phyloP scores from a whole-genome alignment of 2,113 vertebrate species.

The Gambusia holbrooki region DNA sequence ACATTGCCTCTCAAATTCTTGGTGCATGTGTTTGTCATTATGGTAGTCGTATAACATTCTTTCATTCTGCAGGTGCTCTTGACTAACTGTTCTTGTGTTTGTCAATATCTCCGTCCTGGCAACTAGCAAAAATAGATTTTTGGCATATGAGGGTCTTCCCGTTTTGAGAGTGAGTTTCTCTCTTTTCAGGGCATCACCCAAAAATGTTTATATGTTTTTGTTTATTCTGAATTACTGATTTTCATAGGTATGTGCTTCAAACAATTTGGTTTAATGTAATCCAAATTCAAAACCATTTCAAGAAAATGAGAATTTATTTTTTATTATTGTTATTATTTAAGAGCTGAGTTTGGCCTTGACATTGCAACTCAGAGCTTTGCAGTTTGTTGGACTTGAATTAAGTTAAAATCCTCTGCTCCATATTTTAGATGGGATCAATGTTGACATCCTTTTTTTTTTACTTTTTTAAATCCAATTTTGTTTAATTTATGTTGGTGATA shows the following conservation, averaged over 20 bases:
- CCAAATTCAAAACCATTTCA: conserved; percentile 22
- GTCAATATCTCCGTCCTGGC: neutral
- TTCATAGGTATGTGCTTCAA: neutral
- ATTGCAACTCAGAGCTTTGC: conserved; percentile 21
- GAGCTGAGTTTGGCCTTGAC: conserved; percentile 37
- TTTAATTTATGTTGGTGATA: conserved; percentile 5
- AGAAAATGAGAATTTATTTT: conserved; percentile 14
- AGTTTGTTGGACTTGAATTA: conserved; percentile 56
- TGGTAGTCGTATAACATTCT: neutral
- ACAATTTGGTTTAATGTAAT: conserved; percentile 20
- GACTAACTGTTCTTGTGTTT: neutral
- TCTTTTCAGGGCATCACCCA: neutral
- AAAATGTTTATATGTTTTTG: neutral
- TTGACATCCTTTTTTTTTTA: neutral
- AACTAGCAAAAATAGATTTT: neutral
- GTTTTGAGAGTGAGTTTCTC: neutral
- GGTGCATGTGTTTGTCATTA: neutral
- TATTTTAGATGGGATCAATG: conserved; percentile 38
- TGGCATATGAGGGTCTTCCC: neutral
- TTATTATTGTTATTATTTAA: conserved; percentile 29
- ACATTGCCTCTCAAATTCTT: neutral
- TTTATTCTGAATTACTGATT: neutral
- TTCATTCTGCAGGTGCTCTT: neutral
- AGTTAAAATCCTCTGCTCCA: conserved; percentile 20
- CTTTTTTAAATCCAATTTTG: neutral